Evolutionary conservation across 1,140 invertebrate genomes (phyloP).

Genomic region (Zaprionus camerounensis): DNA sequence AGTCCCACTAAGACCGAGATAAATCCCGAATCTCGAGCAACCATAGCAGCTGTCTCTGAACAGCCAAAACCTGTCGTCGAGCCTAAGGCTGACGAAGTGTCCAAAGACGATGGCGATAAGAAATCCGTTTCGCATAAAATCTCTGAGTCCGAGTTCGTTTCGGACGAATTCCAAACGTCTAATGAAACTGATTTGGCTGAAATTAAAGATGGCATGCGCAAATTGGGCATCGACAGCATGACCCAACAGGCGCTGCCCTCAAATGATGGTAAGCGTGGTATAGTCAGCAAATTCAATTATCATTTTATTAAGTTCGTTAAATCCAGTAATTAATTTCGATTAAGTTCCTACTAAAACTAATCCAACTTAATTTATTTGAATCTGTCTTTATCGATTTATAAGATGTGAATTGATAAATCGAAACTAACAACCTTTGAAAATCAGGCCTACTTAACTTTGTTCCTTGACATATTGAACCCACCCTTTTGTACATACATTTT

Average conservation of each 20-base stretch:
- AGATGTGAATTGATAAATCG: neutral
- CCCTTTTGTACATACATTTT: constrained; percentile 53
- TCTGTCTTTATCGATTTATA: neutral
- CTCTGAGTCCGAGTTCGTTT: constrained; percentile 87
- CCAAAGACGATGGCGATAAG: constrained; percentile 18
- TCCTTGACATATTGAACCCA: constrained; percentile 36
- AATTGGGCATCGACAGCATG: constrained; percentile 86
- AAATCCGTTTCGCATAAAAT: constrained; percentile 55
- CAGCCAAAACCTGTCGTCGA: constrained; percentile 58
- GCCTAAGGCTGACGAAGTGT: constrained; percentile 23
- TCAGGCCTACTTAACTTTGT: constrained; percentile 11
- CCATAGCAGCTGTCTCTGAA: constrained; percentile 33
- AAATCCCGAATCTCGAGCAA: constrained; percentile 23
- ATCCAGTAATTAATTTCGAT: constrained; percentile 3
- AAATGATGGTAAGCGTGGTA: constrained; percentile 80
- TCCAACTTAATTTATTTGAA: neutral
- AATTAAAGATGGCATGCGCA: constrained; percentile 89
- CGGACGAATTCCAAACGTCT: constrained; percentile 87
- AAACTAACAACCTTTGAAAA: neutral
- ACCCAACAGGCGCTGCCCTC: constrained; percentile 71
- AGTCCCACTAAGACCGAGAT: constrained; percentile 16
- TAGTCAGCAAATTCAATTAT: constrained; percentile 30
- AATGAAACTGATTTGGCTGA: constrained; percentile 87
- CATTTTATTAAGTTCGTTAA: constrained; percentile 20
- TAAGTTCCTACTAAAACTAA: neutral